Conservation (phyloP, 2,888 invertebrate genomes). For the Cheilosia pagana region DNA sequence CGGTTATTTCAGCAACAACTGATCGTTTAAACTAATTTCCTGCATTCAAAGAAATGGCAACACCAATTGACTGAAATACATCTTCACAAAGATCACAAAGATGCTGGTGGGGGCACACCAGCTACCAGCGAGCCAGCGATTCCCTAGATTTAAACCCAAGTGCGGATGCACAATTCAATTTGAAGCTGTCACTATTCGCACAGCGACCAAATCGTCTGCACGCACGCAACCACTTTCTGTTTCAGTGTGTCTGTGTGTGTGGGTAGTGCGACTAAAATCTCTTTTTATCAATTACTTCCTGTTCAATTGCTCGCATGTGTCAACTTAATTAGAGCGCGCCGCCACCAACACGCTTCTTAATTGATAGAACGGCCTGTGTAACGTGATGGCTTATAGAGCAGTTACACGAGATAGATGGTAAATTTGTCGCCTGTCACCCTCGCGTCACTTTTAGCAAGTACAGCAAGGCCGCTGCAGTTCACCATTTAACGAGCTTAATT, state of each 20-base stretch:
- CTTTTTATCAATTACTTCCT: constrained; percentile 75
- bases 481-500: constrained; percentile 63
- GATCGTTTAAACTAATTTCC: neutral
- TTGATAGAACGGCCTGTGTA: constrained; percentile 63
- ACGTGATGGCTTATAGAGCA: constrained; percentile 28
- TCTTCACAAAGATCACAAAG: neutral
- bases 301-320: constrained; percentile 75
- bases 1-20: neutral
- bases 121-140: constrained; percentile 1
- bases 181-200: constrained; percentile 67
- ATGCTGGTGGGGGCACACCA: neutral
- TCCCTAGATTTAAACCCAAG: constrained; percentile 61
- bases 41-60: neutral
- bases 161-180: constrained; percentile 72
- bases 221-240: constrained; percentile 53
- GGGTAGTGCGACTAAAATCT: constrained; percentile 63
- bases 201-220: constrained; percentile 32
- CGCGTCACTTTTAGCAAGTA: neutral
- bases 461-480: neutral
- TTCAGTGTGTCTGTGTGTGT: constrained; percentile 30
- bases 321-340: constrained; percentile 75
- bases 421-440: constrained; percentile 37
- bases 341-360: constrained; percentile 75
- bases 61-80: neutral
- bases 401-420: constrained; percentile 4